A percentile compares a stretch with the other conserved stretches of the same genome.
Evolutionary conservation across 1,140 invertebrate genomes (phyloP).

Genomic region (Polyergus mexicanus): DNA sequence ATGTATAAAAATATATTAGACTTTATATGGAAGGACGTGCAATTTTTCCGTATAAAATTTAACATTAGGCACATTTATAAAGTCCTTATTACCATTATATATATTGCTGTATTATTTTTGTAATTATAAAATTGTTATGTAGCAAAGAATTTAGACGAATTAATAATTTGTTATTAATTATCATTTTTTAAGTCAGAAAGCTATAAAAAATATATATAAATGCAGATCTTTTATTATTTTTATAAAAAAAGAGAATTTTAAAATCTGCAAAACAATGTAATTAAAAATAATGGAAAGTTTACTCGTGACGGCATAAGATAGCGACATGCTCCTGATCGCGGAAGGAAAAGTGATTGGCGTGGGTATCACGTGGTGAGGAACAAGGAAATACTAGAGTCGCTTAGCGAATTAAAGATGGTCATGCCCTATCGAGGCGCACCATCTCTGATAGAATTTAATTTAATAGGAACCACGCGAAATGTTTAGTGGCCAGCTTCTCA

Average conservation of each 20-base stretch:
- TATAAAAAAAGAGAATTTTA: no score
- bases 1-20: no score
- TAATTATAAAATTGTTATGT: no score
- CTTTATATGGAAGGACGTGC: no score
- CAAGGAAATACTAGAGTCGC: constrained; percentile 10
- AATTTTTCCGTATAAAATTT: constrained; percentile 1
- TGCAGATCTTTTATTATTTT: no score
- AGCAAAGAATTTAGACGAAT: no score
- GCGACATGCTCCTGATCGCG: not conserved
- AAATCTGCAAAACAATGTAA: not conserved
- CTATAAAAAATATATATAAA: no score
- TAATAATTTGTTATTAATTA: no score
- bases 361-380: not conserved
- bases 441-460: not conserved
- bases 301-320: not conserved
- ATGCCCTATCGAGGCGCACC: not conserved
- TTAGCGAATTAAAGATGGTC: constrained; percentile 31
- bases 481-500: not conserved
- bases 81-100: not conserved
- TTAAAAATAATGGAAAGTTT: not conserved
- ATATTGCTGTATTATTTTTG: not conserved
- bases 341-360: constrained; percentile 19
- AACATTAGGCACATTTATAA: not conserved
- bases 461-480: not conserved
- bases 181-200: no score